Evolutionary conservation across 2,113 vertebrate species (phyloP).

Genomic region (Ia io): DNA sequence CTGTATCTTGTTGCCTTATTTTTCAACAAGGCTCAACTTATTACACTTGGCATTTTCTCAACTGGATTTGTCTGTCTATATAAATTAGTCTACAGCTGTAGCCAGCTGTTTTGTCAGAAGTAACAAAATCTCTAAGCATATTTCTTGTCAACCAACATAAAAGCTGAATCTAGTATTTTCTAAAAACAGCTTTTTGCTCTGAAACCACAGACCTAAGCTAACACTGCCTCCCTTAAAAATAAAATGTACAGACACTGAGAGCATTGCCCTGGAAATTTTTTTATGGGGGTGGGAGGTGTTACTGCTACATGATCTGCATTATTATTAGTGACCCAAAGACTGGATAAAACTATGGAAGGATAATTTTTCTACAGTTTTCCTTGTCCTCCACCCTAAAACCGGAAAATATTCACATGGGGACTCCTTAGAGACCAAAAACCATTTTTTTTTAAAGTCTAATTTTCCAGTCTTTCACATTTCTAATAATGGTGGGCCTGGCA

Average conservation of each 20-base stretch:
- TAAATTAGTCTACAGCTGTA: constrained; percentile 10
- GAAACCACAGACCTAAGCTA: constrained; percentile 40
- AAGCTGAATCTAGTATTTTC: constrained; percentile 44
- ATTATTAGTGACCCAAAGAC: constrained; percentile 24
- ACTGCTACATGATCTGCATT: neutral
- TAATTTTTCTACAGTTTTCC: constrained; percentile 49
- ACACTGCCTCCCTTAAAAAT: constrained; percentile 4
- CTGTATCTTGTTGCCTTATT: neutral
- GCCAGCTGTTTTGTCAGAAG: constrained; percentile 35
- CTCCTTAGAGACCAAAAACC: constrained; percentile 50
- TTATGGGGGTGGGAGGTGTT: neutral
- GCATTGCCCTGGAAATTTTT: constrained; percentile 31
- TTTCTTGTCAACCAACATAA: constrained; percentile 50
- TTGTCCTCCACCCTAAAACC: constrained; percentile 35
- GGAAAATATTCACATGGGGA: constrained; percentile 57
- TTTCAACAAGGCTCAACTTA: neutral
- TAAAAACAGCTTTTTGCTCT: constrained; percentile 47
- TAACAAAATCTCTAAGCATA: neutral
- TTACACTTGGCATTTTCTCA: constrained; percentile 18
- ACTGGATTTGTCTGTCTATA: neutral
- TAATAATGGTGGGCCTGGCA: constrained; percentile 53
- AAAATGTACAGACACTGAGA: neutral
- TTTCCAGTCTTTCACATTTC: constrained; percentile 61
- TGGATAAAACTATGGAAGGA: neutral
- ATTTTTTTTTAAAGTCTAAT: neutral